Evolutionary conservation across 2,888 invertebrate species (phyloP).

Genomic region (Peribatodes rhomboidaria): DNA sequence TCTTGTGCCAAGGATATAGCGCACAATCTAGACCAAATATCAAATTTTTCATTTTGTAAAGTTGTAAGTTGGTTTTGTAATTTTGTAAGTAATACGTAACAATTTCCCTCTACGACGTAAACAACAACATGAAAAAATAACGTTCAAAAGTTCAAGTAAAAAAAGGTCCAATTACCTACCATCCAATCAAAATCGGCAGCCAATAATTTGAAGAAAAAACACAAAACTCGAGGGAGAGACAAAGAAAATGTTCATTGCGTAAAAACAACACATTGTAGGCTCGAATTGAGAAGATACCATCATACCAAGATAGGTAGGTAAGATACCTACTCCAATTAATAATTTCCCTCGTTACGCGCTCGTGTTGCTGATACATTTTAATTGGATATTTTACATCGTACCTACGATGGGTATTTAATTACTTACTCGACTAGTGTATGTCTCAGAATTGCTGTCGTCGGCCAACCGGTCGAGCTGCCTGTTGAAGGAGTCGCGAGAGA

Average conservation of each 20-base stretch:
- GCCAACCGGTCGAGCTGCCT: constrained; percentile 77
- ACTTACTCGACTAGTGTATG: constrained; percentile 76
- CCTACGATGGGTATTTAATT: constrained; percentile 19
- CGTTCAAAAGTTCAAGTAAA: constrained; percentile 5
- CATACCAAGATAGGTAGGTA: neutral
- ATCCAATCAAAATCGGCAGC: constrained; percentile 20
- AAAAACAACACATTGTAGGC: constrained; percentile 21
- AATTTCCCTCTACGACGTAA: neutral
- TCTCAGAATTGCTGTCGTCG: constrained; percentile 78
- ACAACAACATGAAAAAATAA: neutral
- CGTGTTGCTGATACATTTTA: constrained; percentile 37
- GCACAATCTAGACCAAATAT: neutral
- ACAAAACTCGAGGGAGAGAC: neutral
- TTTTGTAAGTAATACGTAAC: neutral
- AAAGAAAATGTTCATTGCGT: constrained; percentile 24
- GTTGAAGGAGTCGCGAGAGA: constrained; percentile 78
- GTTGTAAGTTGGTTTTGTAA: neutral
- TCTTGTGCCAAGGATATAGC: neutral
- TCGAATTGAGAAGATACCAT: constrained; percentile 1
- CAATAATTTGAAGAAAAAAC: constrained; percentile 16
- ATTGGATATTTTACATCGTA: constrained; percentile 39
- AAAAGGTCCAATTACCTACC: neutral
- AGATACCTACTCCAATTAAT: constrained; percentile 38
- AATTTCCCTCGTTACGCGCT: constrained; percentile 34
- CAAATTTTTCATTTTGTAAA: neutral